Evolutionary conservation across 2,888 invertebrate species (phyloP).

Genomic region (Lycaena phlaeas): DNA sequence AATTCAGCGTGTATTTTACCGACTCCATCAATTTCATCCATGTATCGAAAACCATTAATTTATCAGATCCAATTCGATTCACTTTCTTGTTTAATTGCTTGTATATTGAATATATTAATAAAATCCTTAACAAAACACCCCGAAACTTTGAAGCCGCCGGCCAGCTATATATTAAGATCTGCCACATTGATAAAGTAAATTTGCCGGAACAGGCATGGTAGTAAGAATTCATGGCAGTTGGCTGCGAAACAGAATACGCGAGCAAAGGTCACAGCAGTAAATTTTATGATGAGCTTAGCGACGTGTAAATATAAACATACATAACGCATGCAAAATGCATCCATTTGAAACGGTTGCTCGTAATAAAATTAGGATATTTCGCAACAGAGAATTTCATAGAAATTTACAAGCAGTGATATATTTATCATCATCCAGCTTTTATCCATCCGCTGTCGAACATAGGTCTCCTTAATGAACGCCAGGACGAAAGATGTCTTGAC

Average conservation of each 20-base stretch:
- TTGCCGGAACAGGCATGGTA: conserved; percentile 20
- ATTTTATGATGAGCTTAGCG: conserved; percentile 14
- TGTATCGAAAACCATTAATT: neutral
- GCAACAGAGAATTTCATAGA: no score
- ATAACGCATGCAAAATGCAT: no score
- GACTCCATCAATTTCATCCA: neutral
- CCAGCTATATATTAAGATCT: conserved; percentile 21
- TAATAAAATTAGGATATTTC: no score
- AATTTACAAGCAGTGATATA: no score
- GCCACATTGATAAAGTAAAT: conserved; percentile 24
- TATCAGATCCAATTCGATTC: neutral
- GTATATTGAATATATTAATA: neutral
- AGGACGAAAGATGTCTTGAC: no score
- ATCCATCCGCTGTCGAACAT: no score
- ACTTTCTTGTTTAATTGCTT: neutral
- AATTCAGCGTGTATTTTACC: no score
- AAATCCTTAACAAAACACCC: conserved; percentile 5
- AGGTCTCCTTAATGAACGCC: no score
- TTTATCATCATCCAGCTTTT: no score
- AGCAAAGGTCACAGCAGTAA: conserved; percentile 20
- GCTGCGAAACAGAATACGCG: conserved; percentile 11
- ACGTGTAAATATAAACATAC: conserved; percentile 8
- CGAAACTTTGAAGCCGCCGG: conserved; percentile 11
- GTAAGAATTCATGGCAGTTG: conserved; percentile 19
- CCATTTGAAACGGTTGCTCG: no score